Base-by-base conservation (phyloP, 2,888 invertebrate species). In the Apodemia zela region DNA sequence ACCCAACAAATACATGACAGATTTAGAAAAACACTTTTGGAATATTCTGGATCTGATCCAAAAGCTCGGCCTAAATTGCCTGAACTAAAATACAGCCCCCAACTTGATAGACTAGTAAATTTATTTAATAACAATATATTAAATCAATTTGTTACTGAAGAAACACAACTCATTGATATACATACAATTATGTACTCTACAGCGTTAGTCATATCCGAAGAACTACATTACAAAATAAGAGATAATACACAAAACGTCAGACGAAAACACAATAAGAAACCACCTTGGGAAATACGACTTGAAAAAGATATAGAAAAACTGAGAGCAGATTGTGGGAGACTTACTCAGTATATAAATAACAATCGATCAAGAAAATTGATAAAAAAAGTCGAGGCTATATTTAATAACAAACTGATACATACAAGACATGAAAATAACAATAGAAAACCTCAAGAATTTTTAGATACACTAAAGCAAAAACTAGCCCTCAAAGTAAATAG, bases 141-240 rank as follows among this genome's bases (percentile, higher is more conserved):
- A 15, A 18, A 10, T 0, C 59, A 59, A 10, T 65, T 54, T 33
- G 21, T 59, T 6, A 33, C 61, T 10, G 3, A 60, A 35, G 60
- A 63, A 6, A 35, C 47, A n/a, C 42, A 60, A 25, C 47, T 62
- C 0, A 59, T 21, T 54, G 62, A 63, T 18, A 47, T 62, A 47
- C 68, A 68, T 15, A 68, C 67, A 13, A 38, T 69, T 0, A 63
- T 70, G 47, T 67, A 69, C 35, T 70, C 67, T 57, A 65, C 61
- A 17, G 69, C 70, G 5, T 11, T 66, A 45, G 61, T 61, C 2
- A 66, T 68, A 47, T 21, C 64, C 11, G 38, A 61, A 61, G 62
- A 67, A 61, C 35, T 69, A 13, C 57, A 61, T 13, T 67, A 64
- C 49, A 69, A 62, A 60, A 63, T 66, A 11, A 42, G 6, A 54